Evolutionary conservation across 2,888 invertebrate species (phyloP).

Genomic region (Drosophila cognata): DNA sequence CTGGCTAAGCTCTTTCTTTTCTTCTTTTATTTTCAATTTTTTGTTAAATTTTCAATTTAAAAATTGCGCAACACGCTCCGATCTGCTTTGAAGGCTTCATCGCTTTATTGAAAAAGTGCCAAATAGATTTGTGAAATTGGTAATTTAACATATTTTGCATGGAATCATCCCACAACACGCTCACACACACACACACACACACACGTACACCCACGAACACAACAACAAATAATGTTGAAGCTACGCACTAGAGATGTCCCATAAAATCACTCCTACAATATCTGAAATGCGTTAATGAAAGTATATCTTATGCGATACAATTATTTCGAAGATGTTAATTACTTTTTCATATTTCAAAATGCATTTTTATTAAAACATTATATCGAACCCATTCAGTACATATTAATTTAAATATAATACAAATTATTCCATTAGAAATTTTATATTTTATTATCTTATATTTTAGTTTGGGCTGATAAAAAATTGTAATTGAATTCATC

Average conservation of each 20-base stretch:
- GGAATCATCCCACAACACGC: not conserved
- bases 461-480: not conserved
- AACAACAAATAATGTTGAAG: not conserved
- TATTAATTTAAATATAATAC: not conserved
- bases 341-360: not conserved
- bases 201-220: not conserved
- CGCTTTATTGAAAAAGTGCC: constrained; percentile 50
- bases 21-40: not conserved
- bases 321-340: not conserved
- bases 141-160: constrained; percentile 64
- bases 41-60: constrained; percentile 67
- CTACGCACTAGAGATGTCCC: constrained; percentile 36
- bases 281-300: not conserved
- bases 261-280: not conserved
- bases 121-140: constrained; percentile 69
- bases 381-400: not conserved
- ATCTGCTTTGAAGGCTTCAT: constrained; percentile 22
- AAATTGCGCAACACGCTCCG: constrained; percentile 38
- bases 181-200: constrained; percentile 8
- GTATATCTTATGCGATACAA: not conserved
- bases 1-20: constrained; percentile 50
- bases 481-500: not conserved
- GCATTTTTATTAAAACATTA: not conserved
- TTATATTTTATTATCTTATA: not conserved
- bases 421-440: not conserved